Conservation (phyloP, 2,888 invertebrate genomes). For the Blera fallax region DNA sequence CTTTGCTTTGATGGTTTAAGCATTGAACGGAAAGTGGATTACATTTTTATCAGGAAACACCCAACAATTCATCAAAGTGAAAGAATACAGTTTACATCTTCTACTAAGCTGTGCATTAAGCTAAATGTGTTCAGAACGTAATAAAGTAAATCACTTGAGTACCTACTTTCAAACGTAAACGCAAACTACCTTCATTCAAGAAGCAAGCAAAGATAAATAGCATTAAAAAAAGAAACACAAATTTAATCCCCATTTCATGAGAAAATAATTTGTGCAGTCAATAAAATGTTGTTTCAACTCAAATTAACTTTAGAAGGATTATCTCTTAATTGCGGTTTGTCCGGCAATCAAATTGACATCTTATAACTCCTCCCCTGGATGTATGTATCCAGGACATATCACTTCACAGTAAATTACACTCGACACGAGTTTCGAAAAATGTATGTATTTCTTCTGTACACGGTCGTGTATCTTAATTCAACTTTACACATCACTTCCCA, state of each 20-base stretch:
- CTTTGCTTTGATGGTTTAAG: too few relatives aligned
- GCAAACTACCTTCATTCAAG: too few relatives aligned
- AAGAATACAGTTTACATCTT: too few relatives aligned
- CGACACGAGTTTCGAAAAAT: neutral
- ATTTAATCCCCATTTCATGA: neutral
- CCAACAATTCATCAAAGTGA: too few relatives aligned
- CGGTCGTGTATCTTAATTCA: conserved; percentile 40
- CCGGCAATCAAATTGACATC: neutral
- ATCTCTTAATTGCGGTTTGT: conserved; percentile 17
- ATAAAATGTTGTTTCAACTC: neutral
- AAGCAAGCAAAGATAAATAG: too few relatives aligned
- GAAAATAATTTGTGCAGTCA: neutral
- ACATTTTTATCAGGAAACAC: too few relatives aligned
- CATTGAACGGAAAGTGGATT: too few relatives aligned
- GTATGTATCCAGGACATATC: neutral
- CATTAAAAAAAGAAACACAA: too few relatives aligned
- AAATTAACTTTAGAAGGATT: conserved; percentile 12
- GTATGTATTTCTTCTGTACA: neutral
- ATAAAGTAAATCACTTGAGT: too few relatives aligned
- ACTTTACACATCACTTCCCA: conserved; percentile 48
- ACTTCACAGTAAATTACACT: conserved; percentile 8
- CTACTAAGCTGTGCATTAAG: too few relatives aligned
- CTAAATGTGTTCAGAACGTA: too few relatives aligned
- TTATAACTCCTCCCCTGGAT: neutral
- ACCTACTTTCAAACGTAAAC: too few relatives aligned